These are phyloP conservation scores for Stenchaetothrips biformis DNA, from an alignment of 2,888 invertebrate species.

Conservation along the genomic window DNA sequence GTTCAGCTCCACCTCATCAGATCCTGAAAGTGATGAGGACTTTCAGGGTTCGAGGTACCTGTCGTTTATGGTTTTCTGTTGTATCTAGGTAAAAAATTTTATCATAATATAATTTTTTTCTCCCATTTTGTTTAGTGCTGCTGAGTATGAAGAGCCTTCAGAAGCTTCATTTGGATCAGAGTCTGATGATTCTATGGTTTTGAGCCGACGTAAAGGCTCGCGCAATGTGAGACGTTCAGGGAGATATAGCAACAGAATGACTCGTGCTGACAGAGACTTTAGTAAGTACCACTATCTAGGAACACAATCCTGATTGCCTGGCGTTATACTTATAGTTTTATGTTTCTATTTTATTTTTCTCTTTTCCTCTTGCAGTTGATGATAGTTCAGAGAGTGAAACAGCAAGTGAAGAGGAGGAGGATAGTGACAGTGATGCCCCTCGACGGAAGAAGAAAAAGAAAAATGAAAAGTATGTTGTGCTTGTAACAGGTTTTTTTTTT, in stretches of 20 bases:
- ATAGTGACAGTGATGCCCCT: slow-evolving; percentile 52
- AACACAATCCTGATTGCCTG: slow-evolving; percentile 30
- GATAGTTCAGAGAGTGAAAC: slow-evolving; percentile 41
- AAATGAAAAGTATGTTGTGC: slow-evolving; percentile 29
- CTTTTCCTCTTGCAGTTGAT: slow-evolving; percentile 44
- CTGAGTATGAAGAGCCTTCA: slow-evolving; percentile 56
- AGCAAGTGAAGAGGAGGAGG: slow-evolving; percentile 34
- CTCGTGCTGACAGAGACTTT: slow-evolving; percentile 54
- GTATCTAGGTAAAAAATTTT: slow-evolving; percentile 15
- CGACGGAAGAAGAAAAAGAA: slow-evolving; percentile 50
- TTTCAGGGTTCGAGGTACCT: slow-evolving; percentile 75
- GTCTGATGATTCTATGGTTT: slow-evolving; percentile 2
- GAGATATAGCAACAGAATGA: slow-evolving; percentile 47
- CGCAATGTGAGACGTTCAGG: slow-evolving; percentile 53
- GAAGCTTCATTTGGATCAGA: slow-evolving; percentile 37
- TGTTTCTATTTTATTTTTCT: background rate
- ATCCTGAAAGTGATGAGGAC: slow-evolving; percentile 82
- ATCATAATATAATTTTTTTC: slow-evolving; percentile 25
- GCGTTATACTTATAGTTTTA: slow-evolving; percentile 27
- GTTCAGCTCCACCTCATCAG: slow-evolving; percentile 72
- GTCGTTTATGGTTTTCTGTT: slow-evolving; percentile 33
- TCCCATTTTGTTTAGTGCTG: slow-evolving; percentile 42
- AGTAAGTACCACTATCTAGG: slow-evolving; percentile 45
- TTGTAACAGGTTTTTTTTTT: background rate
- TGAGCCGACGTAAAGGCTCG: slow-evolving; percentile 41